Evolutionary conservation across 1,140 invertebrate genomes (phyloP), one percentile per base, ranked within the genome.

Genomic region (Dreissena polymorpha): DNA sequence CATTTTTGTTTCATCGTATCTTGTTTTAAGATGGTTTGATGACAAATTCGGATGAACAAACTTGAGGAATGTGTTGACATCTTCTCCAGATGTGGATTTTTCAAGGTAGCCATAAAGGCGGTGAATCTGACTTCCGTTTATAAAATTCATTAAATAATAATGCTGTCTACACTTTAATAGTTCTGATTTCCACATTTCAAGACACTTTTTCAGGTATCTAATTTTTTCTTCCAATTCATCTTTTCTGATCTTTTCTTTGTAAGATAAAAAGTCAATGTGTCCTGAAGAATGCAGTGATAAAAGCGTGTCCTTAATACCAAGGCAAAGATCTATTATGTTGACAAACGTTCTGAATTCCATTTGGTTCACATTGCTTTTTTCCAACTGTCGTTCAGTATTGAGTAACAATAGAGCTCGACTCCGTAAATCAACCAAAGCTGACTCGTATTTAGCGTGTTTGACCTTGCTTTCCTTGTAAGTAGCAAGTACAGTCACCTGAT

Each of bases 71-170:
- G 64, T 72, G 7, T 50, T 21, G 25, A 86, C 75, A 5, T 18
- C 29, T n/a, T 71, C 57, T 21, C 71, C 25, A 49, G 69, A 70
- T 0, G 12, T 12, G 60, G 69, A 69, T 57, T 63, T 67, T 72
- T 84, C 55, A 2, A 88, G 16, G 51, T 49, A 89, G 13, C 76
- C 63, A 39, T 55, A 83, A 12, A 87, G 55, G 14, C 65, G 51
- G 65, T 83, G 82, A 55, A 87, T 25, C 29, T 87, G 86, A 27
- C 81, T 72, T 39, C 85, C 68, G 71, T 84, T 53, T 27, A 87
- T 79, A 67, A 74, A 87, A 80, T 89, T 88, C 83, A 87, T 80
- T 14, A 84, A 82, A 72, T 84, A 88, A 75, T 76, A 82, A 23
- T 68, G 68, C 49, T 69, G 23, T 69, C 85, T 69, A 13, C 55